phyloP scores from a whole-genome alignment of 2,888 invertebrate species.

The Myathropa florea region DNA sequence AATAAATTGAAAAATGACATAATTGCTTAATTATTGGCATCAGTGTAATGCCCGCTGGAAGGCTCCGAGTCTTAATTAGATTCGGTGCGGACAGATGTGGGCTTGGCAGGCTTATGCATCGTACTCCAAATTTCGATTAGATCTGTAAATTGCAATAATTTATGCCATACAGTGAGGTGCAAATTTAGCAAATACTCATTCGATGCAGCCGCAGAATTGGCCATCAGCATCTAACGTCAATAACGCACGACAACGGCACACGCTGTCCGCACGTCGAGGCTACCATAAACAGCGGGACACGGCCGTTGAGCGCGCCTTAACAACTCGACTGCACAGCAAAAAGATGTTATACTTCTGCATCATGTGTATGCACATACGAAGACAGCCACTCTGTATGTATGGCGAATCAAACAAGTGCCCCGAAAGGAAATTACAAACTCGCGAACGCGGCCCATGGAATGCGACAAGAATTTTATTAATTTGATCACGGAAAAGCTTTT shows the following conservation, averaged over 20 bases:
- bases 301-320: slow-evolving; percentile 44
- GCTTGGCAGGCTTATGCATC: not conserved
- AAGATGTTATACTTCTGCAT: slow-evolving; percentile 63
- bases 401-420: slow-evolving; percentile 53
- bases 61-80: slow-evolving; percentile 43
- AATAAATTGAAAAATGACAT: slow-evolving; percentile 37
- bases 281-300: slow-evolving; percentile 72
- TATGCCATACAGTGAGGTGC: slow-evolving; percentile 41
- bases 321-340: slow-evolving; percentile 40
- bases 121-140: slow-evolving; percentile 50
- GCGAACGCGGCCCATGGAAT: slow-evolving; percentile 61
- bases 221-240: slow-evolving; percentile 40
- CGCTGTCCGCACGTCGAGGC: slow-evolving; percentile 72
- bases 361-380: slow-evolving; percentile 36
- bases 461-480: slow-evolving; percentile 70
- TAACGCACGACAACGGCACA: slow-evolving; percentile 72
- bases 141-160: slow-evolving; percentile 60
- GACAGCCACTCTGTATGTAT: slow-evolving; percentile 15
- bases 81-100: not conserved
- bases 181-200: slow-evolving; percentile 57
- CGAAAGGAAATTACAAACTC: slow-evolving; percentile 69
- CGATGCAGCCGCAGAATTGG: slow-evolving; percentile 37
- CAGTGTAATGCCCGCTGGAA: not conserved
- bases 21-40: slow-evolving; percentile 54
- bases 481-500: slow-evolving; percentile 63